Percentiles rank a stretch among this genome's conserved stretches.
Conservation (phyloP, 2,888 invertebrate species). For the Drosophila tripunctata region DNA sequence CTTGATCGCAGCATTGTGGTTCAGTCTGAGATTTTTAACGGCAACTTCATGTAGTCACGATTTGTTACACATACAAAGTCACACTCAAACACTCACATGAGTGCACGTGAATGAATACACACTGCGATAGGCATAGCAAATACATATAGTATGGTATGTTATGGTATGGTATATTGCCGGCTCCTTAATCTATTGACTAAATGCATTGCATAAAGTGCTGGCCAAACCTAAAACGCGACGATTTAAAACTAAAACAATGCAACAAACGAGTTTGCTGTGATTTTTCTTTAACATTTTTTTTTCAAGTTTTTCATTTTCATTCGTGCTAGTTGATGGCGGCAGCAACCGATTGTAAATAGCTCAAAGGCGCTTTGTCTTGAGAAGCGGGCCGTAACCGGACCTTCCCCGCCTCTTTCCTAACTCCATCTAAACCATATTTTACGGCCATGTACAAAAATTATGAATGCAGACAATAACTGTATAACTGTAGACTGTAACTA, state of each 20-base stretch:
- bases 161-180: no score
- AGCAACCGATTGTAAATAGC: conserved; percentile 59
- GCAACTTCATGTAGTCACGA: conserved; percentile 78
- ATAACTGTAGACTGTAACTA: not conserved
- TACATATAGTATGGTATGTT: conserved; percentile 32
- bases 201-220: conserved; percentile 75
- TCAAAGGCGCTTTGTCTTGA: conserved; percentile 68
- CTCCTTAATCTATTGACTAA: conserved; percentile 77
- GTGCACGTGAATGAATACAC: conserved; percentile 21
- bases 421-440: conserved; percentile 31
- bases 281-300: conserved; percentile 35
- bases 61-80: conserved; percentile 50
- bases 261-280: conserved; percentile 52
- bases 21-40: conserved; percentile 66
- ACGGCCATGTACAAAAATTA: conserved; percentile 64
- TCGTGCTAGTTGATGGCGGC: conserved; percentile 38
- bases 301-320: conserved; percentile 28
- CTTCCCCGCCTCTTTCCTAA: not conserved
- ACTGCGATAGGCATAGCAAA: conserved; percentile 26
- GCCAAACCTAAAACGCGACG: conserved; percentile 62
- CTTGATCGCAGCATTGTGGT: conserved; percentile 40
- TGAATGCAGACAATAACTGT: conserved; percentile 53
- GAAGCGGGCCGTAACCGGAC: conserved; percentile 15
- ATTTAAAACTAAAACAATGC: conserved; percentile 66
- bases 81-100: not conserved